These are phyloP conservation scores for Leptarthrus brevirostris DNA, from an alignment of 2,888 invertebrate genomes.

Conservation along the genomic window DNA sequence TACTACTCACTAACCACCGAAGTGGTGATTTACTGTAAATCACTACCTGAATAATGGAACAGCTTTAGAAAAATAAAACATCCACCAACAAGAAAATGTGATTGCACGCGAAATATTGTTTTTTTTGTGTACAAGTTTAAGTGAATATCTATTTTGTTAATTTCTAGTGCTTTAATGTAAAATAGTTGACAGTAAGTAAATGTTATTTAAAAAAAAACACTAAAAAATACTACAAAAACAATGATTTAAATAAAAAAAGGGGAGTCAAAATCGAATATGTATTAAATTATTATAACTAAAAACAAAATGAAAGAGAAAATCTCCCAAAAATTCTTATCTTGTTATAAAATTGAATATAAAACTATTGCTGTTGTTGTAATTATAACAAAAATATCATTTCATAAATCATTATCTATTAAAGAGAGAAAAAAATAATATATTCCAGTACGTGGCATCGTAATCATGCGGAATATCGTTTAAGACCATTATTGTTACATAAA, in stretches of 20 bases:
- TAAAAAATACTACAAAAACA: constrained; percentile 1
- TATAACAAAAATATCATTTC: constrained; percentile 35
- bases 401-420: constrained; percentile 17
- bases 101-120: constrained; percentile 34
- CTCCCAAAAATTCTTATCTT: constrained; percentile 37
- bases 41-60: constrained; percentile 9
- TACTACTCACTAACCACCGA: constrained; percentile 20
- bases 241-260: background rate
- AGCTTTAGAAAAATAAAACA: constrained; percentile 12
- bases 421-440: background rate
- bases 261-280: background rate
- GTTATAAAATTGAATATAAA: constrained; percentile 42
- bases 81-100: constrained; percentile 42
- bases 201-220: constrained; percentile 16
- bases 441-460: background rate
- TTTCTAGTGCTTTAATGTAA: constrained; percentile 44
- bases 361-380: constrained; percentile 49
- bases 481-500: constrained; percentile 22
- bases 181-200: constrained; percentile 40
- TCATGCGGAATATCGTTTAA: constrained; percentile 35
- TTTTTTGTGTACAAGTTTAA: constrained; percentile 16
- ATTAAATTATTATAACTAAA: constrained; percentile 1
- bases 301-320: constrained; percentile 7
- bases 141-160: constrained; percentile 15
- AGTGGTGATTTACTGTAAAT: constrained; percentile 11